Evolutionary conservation across 2,113 vertebrate species (phyloP), one percentile per base, ranked within the genome.

Genomic region (cattle (Bos taurus)): DNA sequence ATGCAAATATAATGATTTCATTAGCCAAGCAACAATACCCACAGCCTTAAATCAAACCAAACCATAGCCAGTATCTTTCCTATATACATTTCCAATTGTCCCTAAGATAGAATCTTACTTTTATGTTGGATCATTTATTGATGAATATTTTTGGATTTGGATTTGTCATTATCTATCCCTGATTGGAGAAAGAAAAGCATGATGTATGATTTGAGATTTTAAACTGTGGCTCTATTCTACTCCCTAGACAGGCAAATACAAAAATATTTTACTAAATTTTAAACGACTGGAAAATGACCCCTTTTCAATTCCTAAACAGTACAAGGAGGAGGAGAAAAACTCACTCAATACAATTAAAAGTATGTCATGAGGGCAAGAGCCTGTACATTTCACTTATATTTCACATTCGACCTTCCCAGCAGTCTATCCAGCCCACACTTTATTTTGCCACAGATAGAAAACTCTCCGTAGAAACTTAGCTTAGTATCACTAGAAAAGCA

Each of bases 1-100:
- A 99, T 99, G 99, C 98, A 99, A 99, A 99, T 98, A 95, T 98
- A 98, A 98, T 97, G 97, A 93, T 98, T 98, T 98, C 98, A 98
- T 99, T 99, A 98, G 88, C 96, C 88, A 88, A 78, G 95, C 97
- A 98, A 98, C 98, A 98, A 98, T 98, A 98, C 97, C 95, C 97
- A 97, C 91, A 97, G 98, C 96, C 97, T 95, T 71, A 93, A 91
- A 93, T 21, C 19, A 74, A 77, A 87, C 48, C 82, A 36, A 85
- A 91, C n/a, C 64, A n/a, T 30, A 86, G 25, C 21, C 40, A 84
- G 90, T 40, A 84, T 91, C 90, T 96, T 87, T 97, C 93, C 86
- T 78, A 77, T 14, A n/a, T 88, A 93, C 96, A 97, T 97, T 97
- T 92, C 14, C 52, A 60, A 97, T 86, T 96, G 96, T 89, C 86